Evolutionary conservation across 2,888 invertebrate genomes (phyloP).

Genomic region (Erebia epiphron): DNA sequence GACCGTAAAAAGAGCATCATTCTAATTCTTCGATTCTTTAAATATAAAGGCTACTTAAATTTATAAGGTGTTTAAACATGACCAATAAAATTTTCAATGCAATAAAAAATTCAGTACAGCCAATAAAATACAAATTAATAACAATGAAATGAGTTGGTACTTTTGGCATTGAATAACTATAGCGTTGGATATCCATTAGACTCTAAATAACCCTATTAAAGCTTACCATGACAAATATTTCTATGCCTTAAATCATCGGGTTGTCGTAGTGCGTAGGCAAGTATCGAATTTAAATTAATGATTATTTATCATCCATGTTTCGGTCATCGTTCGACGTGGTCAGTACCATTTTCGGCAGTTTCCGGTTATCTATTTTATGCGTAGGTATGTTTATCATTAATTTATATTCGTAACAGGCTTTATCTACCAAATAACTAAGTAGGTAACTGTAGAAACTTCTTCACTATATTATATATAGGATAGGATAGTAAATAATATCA

Average conservation of each 20-base stretch:
- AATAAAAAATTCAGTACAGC: conserved; percentile 20
- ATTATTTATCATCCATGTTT: conserved; percentile 69
- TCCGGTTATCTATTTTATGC: conserved; percentile 60
- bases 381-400: conserved; percentile 39
- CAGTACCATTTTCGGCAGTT: conserved; percentile 65
- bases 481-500: too few relatives aligned
- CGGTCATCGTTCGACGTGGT: conserved; percentile 57
- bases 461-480: too few relatives aligned
- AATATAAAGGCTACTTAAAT: conserved; percentile 21
- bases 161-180: neutral
- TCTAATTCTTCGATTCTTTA: conserved; percentile 9
- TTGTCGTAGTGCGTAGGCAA: conserved; percentile 66
- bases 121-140: conserved; percentile 29
- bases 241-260: conserved; percentile 60
- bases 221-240: conserved; percentile 45
- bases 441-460: conserved; percentile 45
- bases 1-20: conserved; percentile 22
- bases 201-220: conserved; percentile 28
- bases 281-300: conserved; percentile 73
- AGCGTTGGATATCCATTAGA: conserved; percentile 20
- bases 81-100: conserved; percentile 8
- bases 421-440: conserved; percentile 54
- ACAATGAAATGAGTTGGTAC: conserved; percentile 39
- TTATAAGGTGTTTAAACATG: conserved; percentile 22
- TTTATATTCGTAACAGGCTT: conserved; percentile 60